These are phyloP conservation scores for Acipenser ruthenus DNA, from an alignment of 2,797 vertebrate genomes.

Conservation along the genomic window DNA sequence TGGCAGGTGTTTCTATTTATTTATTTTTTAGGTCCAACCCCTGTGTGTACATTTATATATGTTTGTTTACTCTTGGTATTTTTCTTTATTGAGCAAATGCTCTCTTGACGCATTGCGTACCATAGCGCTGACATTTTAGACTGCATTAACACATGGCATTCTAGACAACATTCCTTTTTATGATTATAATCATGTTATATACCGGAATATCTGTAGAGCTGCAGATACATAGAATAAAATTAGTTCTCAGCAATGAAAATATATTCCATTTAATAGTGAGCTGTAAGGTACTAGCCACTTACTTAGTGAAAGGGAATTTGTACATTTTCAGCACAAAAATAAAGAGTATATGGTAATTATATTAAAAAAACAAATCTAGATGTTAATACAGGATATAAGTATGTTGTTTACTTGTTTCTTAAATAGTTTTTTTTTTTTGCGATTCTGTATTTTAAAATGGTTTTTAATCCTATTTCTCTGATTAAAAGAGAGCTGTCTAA, in stretches of 20 bases:
- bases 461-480: slow-evolving; percentile 51
- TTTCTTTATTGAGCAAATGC: slow-evolving; percentile 21
- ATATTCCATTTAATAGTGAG: slow-evolving; percentile 18
- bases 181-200: slow-evolving; percentile 33
- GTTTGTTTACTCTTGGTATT: neutral
- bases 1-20: too few relatives aligned
- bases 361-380: slow-evolving; percentile 9
- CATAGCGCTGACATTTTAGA: slow-evolving; percentile 23
- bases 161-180: slow-evolving; percentile 24
- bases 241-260: slow-evolving; percentile 17
- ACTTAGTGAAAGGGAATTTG: slow-evolving; percentile 29
- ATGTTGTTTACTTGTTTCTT: slow-evolving; percentile 60
- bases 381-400: slow-evolving; percentile 23
- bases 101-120: slow-evolving; percentile 26
- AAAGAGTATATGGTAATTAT: slow-evolving; percentile 16
- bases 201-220: slow-evolving; percentile 32
- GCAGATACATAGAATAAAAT: slow-evolving; percentile 31
- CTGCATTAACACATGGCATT: slow-evolving; percentile 26
- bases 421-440: slow-evolving; percentile 63
- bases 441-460: slow-evolving; percentile 68
- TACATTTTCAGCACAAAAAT: slow-evolving; percentile 14
- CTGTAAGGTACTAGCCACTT: slow-evolving; percentile 35
- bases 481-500: slow-evolving; percentile 56
- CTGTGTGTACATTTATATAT: too few relatives aligned
- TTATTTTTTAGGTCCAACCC: too few relatives aligned